Base-by-base conservation (phyloP, 1,140 invertebrate genomes). In the Andricus grossulariae region DNA sequence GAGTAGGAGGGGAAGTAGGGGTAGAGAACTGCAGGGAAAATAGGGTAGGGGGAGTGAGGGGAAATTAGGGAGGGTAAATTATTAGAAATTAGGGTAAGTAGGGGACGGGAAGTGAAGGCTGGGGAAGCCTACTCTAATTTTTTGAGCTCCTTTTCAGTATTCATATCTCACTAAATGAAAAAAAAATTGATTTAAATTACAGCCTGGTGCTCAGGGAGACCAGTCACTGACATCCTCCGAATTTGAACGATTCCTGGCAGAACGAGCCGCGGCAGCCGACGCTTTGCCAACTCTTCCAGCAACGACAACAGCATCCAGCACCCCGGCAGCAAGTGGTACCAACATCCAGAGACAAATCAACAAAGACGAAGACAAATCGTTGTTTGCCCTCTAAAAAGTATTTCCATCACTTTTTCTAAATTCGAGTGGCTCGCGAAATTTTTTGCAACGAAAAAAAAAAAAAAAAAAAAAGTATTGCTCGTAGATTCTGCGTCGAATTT, bases 201-300 rank as follows among this genome's bases (percentile, higher is more conserved):
- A 90, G 86, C 83, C 88, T 72, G 86, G 79, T 50, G 83, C 80
- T 7, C 88, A 88, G 76, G 84, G 86, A 21, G 90, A 91, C 76
- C 89, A 91, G 74, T 95, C 95, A 11, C 91, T 97, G 32, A 97
- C 96, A 16, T 97, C 96, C 81, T 96, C 96, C 81, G 97, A 98
- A 90, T 99, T 99, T 92, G 97, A 98, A 86, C 94, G 95, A 85
- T 99, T 98, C 91, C 92, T 98, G 45, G 96, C 96, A 1, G 97
- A 98, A 88, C 92, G 97, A 83, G 97, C 97, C 25, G 96, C 96
- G 18, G 97, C 95, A 13, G 96, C 96, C 71, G 96, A 96, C 83
- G 92, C 91, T 85, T 89, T 95, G 81, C 94, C 95, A 8, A 88
- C 86, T 73, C 45, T 89, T 25, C 80, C 86, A 15, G 77, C 82